phyloP scores from a whole-genome alignment of 2,888 invertebrate genomes.

The Eutolmus rufibarbis region DNA sequence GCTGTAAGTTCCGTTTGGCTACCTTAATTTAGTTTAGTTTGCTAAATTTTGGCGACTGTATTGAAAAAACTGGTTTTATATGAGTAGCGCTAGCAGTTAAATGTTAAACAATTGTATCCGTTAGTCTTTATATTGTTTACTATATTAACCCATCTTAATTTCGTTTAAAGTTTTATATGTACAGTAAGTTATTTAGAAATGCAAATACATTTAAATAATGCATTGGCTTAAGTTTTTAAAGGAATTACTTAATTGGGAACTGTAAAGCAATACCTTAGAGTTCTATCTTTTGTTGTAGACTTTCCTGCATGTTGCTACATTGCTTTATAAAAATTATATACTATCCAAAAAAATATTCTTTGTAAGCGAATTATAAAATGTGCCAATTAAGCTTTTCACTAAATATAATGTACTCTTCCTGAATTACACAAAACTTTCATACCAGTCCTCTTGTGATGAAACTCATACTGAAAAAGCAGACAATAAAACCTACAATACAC shows the following conservation, averaged over 20 bases:
- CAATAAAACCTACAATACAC: constrained; percentile 38
- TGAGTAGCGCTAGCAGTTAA: no score
- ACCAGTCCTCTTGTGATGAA: constrained; percentile 22
- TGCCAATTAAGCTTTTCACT: neutral
- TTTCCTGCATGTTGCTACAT: neutral
- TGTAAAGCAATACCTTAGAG: neutral
- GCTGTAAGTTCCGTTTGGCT: neutral
- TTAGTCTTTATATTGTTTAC: neutral
- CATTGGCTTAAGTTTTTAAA: neutral
- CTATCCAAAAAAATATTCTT: neutral
- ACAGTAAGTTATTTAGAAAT: neutral
- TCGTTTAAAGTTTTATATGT: neutral
- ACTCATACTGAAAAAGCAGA: constrained; percentile 30
- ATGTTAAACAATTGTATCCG: neutral
- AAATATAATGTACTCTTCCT: neutral
- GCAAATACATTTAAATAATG: no score
- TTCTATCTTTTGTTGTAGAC: neutral
- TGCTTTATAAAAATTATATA: neutral
- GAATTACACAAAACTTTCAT: constrained; percentile 26
- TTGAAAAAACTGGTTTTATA: neutral
- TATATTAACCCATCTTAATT: neutral
- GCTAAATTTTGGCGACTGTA: neutral
- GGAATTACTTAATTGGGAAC: neutral
- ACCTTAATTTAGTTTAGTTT: neutral
- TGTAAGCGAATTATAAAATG: neutral